Conservation (phyloP, 2,113 vertebrate species). For the Physeter macrocephalus region DNA sequence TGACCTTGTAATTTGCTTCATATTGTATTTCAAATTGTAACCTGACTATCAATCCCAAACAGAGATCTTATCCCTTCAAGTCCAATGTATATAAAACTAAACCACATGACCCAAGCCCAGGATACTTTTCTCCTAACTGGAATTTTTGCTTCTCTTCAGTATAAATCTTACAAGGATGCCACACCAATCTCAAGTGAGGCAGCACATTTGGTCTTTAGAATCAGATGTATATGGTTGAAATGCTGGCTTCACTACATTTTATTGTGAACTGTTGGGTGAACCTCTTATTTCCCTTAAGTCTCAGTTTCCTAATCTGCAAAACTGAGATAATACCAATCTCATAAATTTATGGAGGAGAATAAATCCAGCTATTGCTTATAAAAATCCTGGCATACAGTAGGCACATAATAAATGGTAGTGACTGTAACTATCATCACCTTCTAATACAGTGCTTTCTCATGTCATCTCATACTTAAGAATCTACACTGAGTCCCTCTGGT, state of each 20-base stretch:
- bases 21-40: conserved; percentile 4
- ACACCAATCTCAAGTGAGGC: neutral
- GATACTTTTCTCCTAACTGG: neutral
- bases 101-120: neutral
- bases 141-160: neutral
- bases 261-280: neutral
- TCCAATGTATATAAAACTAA: neutral
- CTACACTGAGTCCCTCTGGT: neutral
- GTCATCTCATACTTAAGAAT: neutral
- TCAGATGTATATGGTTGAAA: neutral
- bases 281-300: neutral
- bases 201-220: neutral
- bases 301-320: neutral
- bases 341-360: neutral
- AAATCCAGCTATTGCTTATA: neutral
- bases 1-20: neutral
- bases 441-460: neutral
- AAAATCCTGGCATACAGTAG: neutral
- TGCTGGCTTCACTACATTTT: neutral
- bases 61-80: neutral
- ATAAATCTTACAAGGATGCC: neutral
- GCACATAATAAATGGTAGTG: neutral
- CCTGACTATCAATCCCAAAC: neutral
- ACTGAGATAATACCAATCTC: neutral
- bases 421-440: neutral